Evolutionary conservation across 2,797 vertebrate genomes (phyloP), one percentile per base, ranked within the genome.

Genomic region (Leuciscus waleckii): DNA sequence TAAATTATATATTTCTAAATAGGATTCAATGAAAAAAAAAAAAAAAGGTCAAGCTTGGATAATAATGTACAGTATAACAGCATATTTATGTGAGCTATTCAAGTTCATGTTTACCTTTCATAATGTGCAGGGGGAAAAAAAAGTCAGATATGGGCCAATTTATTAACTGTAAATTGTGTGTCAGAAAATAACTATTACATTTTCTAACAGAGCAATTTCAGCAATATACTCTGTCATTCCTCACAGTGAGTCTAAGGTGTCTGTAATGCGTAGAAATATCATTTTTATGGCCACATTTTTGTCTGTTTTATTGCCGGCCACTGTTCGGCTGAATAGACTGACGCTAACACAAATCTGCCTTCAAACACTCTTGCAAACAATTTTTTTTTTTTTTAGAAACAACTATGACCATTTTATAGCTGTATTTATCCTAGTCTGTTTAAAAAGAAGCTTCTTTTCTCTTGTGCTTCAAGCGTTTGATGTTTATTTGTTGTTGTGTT

Each of bases 231-330:
- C 26, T 16, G 16, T 37, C 51, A 10, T 65, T n/a, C 19, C 14
- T 75, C 21, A 37, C n/a, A 43, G 70, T 74, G 54, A 37, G 6
- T 37, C 13, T 63, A 11, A 43, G 19, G 69, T 35, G 19, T 61
- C 54, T 82, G 19, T 35, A 49, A 82, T 74, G 56, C 29, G 14
- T 71, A 37, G 23, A 61, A 75, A 35, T n/a, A 63, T 74, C 0
- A 13, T 41, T 74, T 63, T 67, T 80, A 80, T 80, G 19, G 41
- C 61, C 43, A 51, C 78, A 35, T 80, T 49, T 80, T 29, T 80
- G 29, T 80, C 63, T 63, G 29, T 74, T 74, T 63, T 74, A 46
- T 46, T 74, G 21, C 10, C 4, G 26, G 69, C 32, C 14, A 26
- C 65, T 81, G 65, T 39, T 37, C 7, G 8, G 41, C 11, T 17